Base-by-base conservation (phyloP, 2,888 invertebrate species). In the Ophioninae sp. region DNA sequence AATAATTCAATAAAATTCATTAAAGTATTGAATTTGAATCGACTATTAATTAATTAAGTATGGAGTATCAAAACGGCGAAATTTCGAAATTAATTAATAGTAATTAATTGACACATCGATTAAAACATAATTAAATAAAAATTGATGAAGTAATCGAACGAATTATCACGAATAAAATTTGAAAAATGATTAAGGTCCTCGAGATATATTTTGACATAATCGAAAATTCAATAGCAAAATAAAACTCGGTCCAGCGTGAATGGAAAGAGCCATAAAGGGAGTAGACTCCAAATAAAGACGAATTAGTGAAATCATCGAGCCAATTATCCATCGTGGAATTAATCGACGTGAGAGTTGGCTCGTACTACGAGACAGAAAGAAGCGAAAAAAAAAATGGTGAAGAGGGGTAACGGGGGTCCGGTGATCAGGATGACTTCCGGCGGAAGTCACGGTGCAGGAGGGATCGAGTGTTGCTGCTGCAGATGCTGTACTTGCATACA, bases 401-500 rank as follows among this genome's bases (percentile, higher is more conserved):
- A 87, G 63, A 89, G 88, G 80, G 86, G 87, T 69, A 81, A 87
- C 39, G 79, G 82, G 2, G 90, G 91, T 13, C 92, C 92, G 22
- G 84, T 91, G 17, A 91, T 92, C 77, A 89, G 91, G 69, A 91
- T 92, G 89, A 87, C 90, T 44, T 87, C 89, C 51, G 80, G 83
- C 58, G 87, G 82, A 64, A 88, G 87, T 39, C 88, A 91, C 75
- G 91, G 93, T 2, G 91, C 93, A 2, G 93, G 94, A 61, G 96
- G 96, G 71, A 94, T 96, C 83, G 95, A 95, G 89, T 95, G 97
- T 90, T 96, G 96, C 87, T 90, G 83, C 61, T 96, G 96, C 90
- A 94, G 95, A 82, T 96, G 97, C 89, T 97, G 96, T 90, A 96
- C 96, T 22, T 97, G 97, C 90, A 93, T 97, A 79, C 96, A 97